Conservation (phyloP, 1,140 invertebrate genomes). For the Aphidius gifuensis region DNA sequence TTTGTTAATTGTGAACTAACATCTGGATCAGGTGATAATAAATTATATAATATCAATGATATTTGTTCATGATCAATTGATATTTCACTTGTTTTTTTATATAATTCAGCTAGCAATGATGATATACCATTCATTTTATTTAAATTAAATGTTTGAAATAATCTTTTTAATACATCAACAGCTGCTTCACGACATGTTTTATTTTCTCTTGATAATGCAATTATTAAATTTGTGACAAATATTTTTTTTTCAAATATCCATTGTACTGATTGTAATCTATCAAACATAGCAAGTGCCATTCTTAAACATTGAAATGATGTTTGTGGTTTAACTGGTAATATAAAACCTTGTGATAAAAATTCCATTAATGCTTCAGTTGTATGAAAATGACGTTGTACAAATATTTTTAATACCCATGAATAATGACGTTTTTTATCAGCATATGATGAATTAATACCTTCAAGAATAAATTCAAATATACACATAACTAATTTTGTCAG, state of each 20-base stretch:
- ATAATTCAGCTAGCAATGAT: constrained; percentile 41
- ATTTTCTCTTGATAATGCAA: constrained; percentile 40
- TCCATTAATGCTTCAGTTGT: constrained; percentile 34
- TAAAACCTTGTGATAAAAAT: constrained; percentile 45
- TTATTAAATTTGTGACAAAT: constrained; percentile 45
- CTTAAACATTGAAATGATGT: constrained; percentile 43
- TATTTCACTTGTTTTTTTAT: constrained; percentile 54
- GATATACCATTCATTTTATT: constrained; percentile 33
- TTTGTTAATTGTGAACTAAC: constrained; percentile 41
- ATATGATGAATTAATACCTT: constrained; percentile 31
- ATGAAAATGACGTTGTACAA: constrained; percentile 46
- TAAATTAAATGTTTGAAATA: constrained; percentile 35
- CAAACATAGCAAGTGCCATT: constrained; percentile 34
- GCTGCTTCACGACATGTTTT: constrained; percentile 34
- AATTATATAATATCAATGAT: constrained; percentile 54
- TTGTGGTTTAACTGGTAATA: constrained; percentile 40
- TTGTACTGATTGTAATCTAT: constrained; percentile 31
- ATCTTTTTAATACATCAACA: constrained; percentile 38
- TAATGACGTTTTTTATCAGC: constrained; percentile 35
- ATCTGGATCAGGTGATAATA: constrained; percentile 54
- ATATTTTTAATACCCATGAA: constrained; percentile 47
- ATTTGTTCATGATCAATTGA: constrained; percentile 63
- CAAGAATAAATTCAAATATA: constrained; percentile 45
- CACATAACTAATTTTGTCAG: constrained; percentile 41
- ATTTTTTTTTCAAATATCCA: constrained; percentile 42